Conservation (phyloP, 1,140 invertebrate species). For the Dendrolimus kikuchii region DNA sequence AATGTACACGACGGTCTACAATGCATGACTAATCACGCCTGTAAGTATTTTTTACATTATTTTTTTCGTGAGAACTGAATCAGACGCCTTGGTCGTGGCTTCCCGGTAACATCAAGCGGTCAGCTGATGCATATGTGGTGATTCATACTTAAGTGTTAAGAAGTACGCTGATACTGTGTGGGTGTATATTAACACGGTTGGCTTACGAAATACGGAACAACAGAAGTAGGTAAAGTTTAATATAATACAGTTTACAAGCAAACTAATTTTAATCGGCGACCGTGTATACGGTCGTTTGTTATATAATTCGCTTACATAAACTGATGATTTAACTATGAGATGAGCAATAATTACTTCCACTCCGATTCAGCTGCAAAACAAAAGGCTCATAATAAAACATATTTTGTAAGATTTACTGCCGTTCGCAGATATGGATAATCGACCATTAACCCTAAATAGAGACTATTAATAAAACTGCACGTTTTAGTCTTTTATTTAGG, state of each 20-base stretch:
- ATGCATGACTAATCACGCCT: slow-evolving; percentile 10
- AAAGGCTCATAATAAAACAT: too few relatives aligned
- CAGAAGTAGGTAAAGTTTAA: not conserved
- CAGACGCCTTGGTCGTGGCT: slow-evolving; percentile 5
- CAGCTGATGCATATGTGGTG: not conserved
- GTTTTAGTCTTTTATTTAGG: too few relatives aligned
- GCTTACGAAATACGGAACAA: too few relatives aligned
- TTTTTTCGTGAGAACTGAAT: slow-evolving; percentile 11
- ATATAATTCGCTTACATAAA: slow-evolving; percentile 61
- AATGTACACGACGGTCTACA: not conserved
- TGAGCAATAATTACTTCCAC: slow-evolving; percentile 48
- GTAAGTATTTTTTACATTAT: not conserved
- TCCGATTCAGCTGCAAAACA: too few relatives aligned
- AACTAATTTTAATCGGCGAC: slow-evolving; percentile 23
- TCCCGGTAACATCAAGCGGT: slow-evolving; percentile 4
- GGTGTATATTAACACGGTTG: too few relatives aligned
- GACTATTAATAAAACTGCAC: too few relatives aligned
- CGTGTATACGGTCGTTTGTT: slow-evolving; percentile 41
- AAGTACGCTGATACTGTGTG: not conserved
- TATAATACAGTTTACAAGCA: slow-evolving; percentile 3
- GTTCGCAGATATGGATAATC: too few relatives aligned
- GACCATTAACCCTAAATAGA: too few relatives aligned
- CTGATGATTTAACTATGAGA: slow-evolving; percentile 46
- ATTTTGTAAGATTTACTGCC: too few relatives aligned
- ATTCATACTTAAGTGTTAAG: not conserved